phyloP scores from a whole-genome alignment of 2,113 vertebrate species.

The Paradisaea rubra region DNA sequence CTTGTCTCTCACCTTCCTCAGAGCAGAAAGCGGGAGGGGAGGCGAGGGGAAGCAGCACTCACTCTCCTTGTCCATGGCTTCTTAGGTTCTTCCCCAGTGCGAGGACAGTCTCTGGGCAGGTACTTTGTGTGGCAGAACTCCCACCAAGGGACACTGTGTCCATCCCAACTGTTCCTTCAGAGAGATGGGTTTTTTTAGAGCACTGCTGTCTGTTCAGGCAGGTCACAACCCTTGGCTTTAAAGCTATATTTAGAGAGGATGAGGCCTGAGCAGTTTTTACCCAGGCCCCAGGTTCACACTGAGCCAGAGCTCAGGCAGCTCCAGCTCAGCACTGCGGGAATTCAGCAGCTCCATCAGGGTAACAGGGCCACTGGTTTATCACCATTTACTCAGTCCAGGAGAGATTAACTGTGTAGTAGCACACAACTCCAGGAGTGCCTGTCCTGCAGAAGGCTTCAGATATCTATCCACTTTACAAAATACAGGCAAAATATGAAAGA shows the following conservation, averaged over 20 bases:
- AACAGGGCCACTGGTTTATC: neutral
- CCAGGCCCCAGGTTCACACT: neutral
- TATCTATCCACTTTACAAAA: neutral
- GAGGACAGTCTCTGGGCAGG: neutral
- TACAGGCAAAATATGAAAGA: neutral
- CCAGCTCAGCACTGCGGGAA: rapidly evolving
- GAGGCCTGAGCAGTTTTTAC: neutral
- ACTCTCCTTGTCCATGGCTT: neutral
- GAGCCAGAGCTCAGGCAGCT: neutral
- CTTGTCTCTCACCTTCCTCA: neutral
- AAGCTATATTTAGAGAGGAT: neutral
- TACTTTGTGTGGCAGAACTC: neutral
- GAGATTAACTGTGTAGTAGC: neutral
- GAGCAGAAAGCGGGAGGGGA: neutral
- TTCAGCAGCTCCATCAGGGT: neutral
- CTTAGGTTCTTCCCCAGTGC: neutral
- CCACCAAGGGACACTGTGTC: neutral
- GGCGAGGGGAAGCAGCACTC: neutral
- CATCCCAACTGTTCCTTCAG: neutral
- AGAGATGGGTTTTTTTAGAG: neutral
- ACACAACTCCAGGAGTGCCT: neutral
- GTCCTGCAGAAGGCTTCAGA: neutral
- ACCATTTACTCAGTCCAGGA: neutral
- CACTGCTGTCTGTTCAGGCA: neutral
- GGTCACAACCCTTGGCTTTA: neutral